A percentile compares a stretch with the other conserved stretches of the same genome.
These are phyloP conservation scores for Batillaria attramentaria DNA, from an alignment of 1,140 invertebrate species.

Conservation along the genomic window DNA sequence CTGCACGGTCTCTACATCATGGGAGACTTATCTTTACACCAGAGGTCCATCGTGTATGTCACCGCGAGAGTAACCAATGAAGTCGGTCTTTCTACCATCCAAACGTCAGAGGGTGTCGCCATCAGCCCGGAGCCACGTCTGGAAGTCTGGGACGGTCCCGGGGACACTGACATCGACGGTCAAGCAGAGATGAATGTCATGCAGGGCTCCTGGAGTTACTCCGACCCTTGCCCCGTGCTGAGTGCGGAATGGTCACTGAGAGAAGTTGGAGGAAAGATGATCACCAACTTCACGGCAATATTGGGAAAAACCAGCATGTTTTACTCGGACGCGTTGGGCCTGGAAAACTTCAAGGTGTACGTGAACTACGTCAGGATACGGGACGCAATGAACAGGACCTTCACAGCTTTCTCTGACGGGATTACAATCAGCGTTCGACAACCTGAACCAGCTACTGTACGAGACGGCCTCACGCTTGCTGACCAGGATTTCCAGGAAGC, in stretches of 20 bases:
- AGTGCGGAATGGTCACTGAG: constrained; percentile 40
- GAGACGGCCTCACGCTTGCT: constrained; percentile 40
- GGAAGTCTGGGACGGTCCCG: constrained; percentile 4
- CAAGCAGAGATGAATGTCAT: constrained; percentile 38
- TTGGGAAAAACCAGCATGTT: constrained; percentile 23
- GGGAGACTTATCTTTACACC: constrained; percentile 20
- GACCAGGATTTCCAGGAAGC: constrained; percentile 48
- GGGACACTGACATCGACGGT: constrained; percentile 33
- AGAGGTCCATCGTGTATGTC: constrained; percentile 33
- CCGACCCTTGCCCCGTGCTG: constrained; percentile 40
- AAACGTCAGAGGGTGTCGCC: constrained; percentile 32
- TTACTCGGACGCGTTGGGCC: constrained; percentile 44
- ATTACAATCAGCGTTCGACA: constrained; percentile 46
- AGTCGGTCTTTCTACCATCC: constrained; percentile 38
- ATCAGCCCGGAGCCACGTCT: constrained; percentile 35
- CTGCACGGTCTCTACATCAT: constrained; percentile 20
- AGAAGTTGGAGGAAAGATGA: constrained; percentile 21
- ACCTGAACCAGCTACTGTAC: constrained; percentile 38
- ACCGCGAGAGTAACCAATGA: constrained; percentile 43
- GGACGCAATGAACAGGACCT: constrained; percentile 49
- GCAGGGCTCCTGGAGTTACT: constrained; percentile 37
- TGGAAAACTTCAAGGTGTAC: constrained; percentile 45
- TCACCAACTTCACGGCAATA: constrained; percentile 34
- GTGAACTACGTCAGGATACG: constrained; percentile 36
- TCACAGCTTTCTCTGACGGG: constrained; percentile 43